A percentile compares a stretch with the other conserved stretches of the same genome.
Conservation (phyloP, 2,888 invertebrate species). For the Cryptocheilus praepositus region DNA sequence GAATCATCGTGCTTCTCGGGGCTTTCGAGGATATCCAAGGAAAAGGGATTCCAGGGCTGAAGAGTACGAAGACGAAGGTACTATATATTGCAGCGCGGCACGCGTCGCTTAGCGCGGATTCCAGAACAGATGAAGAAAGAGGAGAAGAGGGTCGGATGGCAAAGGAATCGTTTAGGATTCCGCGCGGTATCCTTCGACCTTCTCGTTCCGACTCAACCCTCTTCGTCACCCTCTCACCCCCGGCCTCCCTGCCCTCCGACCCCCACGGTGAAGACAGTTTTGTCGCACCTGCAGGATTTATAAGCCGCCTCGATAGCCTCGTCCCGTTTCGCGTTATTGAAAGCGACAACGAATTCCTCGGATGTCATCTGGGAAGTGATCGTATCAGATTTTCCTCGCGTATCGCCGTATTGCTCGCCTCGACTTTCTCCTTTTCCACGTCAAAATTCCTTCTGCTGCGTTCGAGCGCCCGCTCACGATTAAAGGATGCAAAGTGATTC, state of each 20-base stretch:
- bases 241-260: too few species aligned
- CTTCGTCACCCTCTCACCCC: constrained; percentile 6
- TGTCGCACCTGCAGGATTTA: constrained; percentile 49
- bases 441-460: too few species aligned
- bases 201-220: constrained; percentile 28
- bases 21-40: constrained; percentile 47
- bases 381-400: constrained; percentile 17
- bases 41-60: constrained; percentile 48
- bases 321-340: constrained; percentile 29
- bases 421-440: too few species aligned
- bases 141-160: constrained; percentile 45
- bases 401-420: not conserved
- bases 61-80: constrained; percentile 42
- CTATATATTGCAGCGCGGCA: constrained; percentile 52
- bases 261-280: constrained; percentile 35
- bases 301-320: constrained; percentile 31
- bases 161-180: constrained; percentile 60
- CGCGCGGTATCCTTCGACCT: constrained; percentile 46
- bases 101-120: constrained; percentile 58
- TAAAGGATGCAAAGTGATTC: too few species aligned
- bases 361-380: constrained; percentile 16
- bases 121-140: constrained; percentile 36
- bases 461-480: too few species aligned
- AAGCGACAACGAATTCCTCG: constrained; percentile 32
- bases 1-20: constrained; percentile 54